A percentile compares a stretch with the other conserved stretches of the same genome.
Conservation (phyloP, 2,888 invertebrate genomes). For the Xanthorhoe designata region DNA sequence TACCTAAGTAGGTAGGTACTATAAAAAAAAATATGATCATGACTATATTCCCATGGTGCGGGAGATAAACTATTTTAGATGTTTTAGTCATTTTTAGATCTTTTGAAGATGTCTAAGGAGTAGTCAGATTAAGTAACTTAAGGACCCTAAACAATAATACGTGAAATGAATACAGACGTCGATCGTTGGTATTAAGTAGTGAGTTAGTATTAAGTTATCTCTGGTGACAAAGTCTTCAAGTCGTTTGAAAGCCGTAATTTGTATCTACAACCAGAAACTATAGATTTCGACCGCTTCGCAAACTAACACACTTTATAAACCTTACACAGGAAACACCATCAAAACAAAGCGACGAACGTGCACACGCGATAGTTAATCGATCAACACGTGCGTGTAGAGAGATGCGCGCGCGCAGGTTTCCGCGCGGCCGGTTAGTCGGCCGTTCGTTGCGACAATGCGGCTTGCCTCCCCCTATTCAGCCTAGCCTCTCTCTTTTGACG, state of each 20-base stretch:
- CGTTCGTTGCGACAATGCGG: constrained; percentile 80
- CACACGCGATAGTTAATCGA: constrained; percentile 39
- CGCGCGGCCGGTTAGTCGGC: constrained; percentile 79
- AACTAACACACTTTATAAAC: constrained; percentile 5
- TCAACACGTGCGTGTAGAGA: constrained; percentile 30
- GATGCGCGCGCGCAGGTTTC: constrained; percentile 67
- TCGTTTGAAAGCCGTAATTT: too few relatives aligned
- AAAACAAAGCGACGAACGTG: constrained; percentile 38
- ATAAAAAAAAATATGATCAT: neutral
- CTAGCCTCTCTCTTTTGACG: constrained; percentile 81
- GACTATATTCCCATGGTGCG: too few relatives aligned
- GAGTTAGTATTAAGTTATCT: too few relatives aligned
- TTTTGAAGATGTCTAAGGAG: too few relatives aligned
- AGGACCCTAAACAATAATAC: too few relatives aligned
- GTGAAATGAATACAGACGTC: too few relatives aligned
- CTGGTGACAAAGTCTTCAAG: too few relatives aligned
- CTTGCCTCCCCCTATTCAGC: constrained; percentile 71
- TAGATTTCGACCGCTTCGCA: constrained; percentile 10
- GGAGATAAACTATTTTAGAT: too few relatives aligned
- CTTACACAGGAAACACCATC: constrained; percentile 26
- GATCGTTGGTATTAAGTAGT: too few relatives aligned
- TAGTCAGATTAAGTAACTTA: too few relatives aligned
- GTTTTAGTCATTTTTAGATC: too few relatives aligned
- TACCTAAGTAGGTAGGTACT: neutral
- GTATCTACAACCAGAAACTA: neutral